These are phyloP conservation scores for Amphipoea oculea DNA, from an alignment of 2,888 invertebrate genomes.

Conservation along the genomic window DNA sequence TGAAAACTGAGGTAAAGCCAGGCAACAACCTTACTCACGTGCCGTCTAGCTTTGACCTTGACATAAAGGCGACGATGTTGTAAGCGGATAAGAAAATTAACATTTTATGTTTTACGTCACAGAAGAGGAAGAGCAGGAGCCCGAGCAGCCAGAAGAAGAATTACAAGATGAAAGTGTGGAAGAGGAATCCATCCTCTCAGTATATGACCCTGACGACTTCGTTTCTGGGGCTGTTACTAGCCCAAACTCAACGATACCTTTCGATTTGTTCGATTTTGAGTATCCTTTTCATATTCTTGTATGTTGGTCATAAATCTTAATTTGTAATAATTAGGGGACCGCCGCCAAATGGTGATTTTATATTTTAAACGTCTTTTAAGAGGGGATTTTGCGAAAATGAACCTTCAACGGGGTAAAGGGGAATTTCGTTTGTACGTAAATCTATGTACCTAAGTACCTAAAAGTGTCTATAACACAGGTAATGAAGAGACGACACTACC, in stretches of 20 bases:
- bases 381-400: neutral
- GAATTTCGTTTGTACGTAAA: neutral
- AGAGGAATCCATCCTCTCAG: constrained; percentile 83
- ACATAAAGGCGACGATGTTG: neutral
- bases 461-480: neutral
- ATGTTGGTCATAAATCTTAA: neutral
- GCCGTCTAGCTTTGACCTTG: neutral
- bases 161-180: constrained; percentile 76
- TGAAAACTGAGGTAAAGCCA: neutral
- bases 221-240: constrained; percentile 90
- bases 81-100: neutral
- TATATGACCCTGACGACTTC: constrained; percentile 89
- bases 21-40: neutral
- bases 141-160: constrained; percentile 9
- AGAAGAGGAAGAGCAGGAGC: constrained; percentile 18
- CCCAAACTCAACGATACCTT: constrained; percentile 89
- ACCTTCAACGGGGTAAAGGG: neutral
- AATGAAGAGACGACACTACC: neutral
- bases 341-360: neutral
- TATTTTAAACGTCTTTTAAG: no score
- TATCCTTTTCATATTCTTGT: constrained; percentile 89
- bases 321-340: neutral
- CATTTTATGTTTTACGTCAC: constrained; percentile 11
- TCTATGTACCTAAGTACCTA: neutral
- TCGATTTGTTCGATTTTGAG: constrained; percentile 92